A percentile compares a stretch with the other conserved stretches of the same genome.
These are phyloP conservation scores for Aethes cnicana DNA, from an alignment of 2,888 invertebrate species.

Conservation along the genomic window DNA sequence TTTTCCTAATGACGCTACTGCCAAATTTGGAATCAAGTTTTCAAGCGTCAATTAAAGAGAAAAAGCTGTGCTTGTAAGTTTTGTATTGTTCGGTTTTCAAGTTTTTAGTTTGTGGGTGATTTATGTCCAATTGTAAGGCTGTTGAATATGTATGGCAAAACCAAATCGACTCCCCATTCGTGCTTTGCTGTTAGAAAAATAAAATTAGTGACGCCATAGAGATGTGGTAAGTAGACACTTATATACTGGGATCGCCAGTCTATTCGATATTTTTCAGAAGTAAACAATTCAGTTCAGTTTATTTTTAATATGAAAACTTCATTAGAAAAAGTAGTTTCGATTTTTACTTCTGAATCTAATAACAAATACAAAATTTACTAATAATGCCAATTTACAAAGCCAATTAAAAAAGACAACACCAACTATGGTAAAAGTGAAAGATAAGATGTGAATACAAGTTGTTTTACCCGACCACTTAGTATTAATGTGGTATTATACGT, in stretches of 20 bases:
- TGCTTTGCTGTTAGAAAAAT: constrained; percentile 16
- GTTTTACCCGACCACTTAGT: constrained; percentile 23
- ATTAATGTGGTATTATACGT: no score
- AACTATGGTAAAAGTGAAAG: constrained; percentile 19
- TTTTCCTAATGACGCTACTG: constrained; percentile 22
- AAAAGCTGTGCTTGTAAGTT: constrained; percentile 22
- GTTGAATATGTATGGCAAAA: constrained; percentile 23
- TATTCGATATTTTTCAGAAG: constrained; percentile 8
- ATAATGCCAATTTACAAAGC: constrained; percentile 44
- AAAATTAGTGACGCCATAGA: constrained; percentile 3
- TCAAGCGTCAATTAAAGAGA: constrained; percentile 26
- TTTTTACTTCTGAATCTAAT: constrained; percentile 20
- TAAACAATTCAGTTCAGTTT: no score
- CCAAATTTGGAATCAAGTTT: constrained; percentile 30
- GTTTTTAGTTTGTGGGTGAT: constrained; percentile 14
- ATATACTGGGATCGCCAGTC: constrained; percentile 18
- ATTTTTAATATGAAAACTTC: no score
- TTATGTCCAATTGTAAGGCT: constrained; percentile 22
- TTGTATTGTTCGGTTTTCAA: constrained; percentile 12
- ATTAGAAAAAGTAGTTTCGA: no score
- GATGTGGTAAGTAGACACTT: constrained; percentile 9
- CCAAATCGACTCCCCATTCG: constrained; percentile 27
- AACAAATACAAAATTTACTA: not conserved
- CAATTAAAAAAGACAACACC: constrained; percentile 33
- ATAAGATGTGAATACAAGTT: not conserved